These are phyloP conservation scores for Parotia lawesii DNA, from an alignment of 2,113 vertebrate genomes.

Conservation along the genomic window DNA sequence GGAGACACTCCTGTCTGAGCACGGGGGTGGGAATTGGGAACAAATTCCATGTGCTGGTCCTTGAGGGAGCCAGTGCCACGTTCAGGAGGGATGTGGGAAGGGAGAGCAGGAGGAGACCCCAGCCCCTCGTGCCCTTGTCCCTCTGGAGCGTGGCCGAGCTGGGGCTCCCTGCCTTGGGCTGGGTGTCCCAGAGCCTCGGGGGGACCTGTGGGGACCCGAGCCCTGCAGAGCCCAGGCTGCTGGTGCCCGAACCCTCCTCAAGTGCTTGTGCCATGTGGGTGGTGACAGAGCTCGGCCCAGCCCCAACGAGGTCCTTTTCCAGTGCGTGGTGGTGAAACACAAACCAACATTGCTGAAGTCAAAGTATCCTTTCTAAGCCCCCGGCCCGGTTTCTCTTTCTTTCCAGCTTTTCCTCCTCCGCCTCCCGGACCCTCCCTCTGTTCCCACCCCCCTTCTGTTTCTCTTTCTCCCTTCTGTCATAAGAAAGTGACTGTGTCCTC, in stretches of 20 bases:
- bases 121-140: background rate
- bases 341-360: constrained; percentile 43
- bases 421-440: constrained; percentile 9
- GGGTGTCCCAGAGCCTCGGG: background rate
- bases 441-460: constrained; percentile 53
- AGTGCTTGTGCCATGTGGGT: constrained; percentile 38
- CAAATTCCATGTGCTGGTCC: accelerated
- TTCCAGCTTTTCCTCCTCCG: constrained; percentile 34
- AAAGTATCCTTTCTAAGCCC: constrained; percentile 52
- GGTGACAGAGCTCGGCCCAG: constrained; percentile 38
- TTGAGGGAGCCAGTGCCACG: accelerated
- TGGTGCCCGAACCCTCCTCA: constrained; percentile 66
- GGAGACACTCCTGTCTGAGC: accelerated
- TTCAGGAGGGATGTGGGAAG: background rate
- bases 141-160: accelerated
- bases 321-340: constrained; percentile 14
- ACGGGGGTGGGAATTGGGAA: background rate
- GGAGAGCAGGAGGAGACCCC: background rate
- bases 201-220: background rate
- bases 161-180: background rate
- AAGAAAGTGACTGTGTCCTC: constrained; percentile 71
- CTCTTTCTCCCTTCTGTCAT: constrained; percentile 60
- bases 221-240: constrained; percentile 26
- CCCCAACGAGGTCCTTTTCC: constrained; percentile 10
- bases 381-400: constrained; percentile 35